Evolutionary conservation across 2,113 vertebrate genomes (phyloP).

Genomic region (Coryphaenoides rupestris): DNA sequence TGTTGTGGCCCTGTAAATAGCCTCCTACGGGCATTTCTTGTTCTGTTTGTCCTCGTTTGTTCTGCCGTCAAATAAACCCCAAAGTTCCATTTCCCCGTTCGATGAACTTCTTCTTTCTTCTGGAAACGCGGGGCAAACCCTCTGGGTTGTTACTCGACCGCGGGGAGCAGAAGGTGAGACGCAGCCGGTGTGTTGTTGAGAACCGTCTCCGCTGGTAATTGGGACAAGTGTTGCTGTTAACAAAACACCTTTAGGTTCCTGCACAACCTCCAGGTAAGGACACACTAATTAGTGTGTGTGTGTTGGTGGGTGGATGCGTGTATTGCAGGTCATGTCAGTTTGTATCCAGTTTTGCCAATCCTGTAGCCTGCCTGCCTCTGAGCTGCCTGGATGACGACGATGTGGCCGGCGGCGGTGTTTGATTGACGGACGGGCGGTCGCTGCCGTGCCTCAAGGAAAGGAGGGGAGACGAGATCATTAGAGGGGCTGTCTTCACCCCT

Average conservation of each 20-base stretch:
- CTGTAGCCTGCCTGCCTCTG: no score
- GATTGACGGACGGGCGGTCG: no score
- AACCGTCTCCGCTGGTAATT: slow-evolving; percentile 53
- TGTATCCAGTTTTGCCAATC: no score
- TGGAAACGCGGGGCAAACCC: background rate
- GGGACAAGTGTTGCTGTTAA: slow-evolving; percentile 7
- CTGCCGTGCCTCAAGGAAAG: no score
- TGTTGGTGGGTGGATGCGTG: no score
- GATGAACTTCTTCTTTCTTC: slow-evolving; percentile 25
- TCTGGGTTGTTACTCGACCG: slow-evolving; percentile 9
- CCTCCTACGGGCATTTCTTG: background rate
- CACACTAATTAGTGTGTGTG: no score
- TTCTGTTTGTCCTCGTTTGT: slow-evolving; percentile 41
- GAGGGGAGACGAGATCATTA: slow-evolving; percentile 45
- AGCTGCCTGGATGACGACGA: no score
- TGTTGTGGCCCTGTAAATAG: slow-evolving; percentile 27
- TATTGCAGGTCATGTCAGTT: no score
- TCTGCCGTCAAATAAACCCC: slow-evolving; percentile 54
- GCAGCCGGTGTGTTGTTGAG: slow-evolving; percentile 26
- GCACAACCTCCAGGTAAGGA: no score
- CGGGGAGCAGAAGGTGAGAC: slow-evolving; percentile 33
- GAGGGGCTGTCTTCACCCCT: slow-evolving; percentile 23
- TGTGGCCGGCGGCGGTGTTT: no score
- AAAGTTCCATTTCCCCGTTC: slow-evolving; percentile 38
- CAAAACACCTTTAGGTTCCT: no score